Base-by-base conservation (phyloP, 1,140 invertebrate genomes). In the Saxidomus purpurata region DNA sequence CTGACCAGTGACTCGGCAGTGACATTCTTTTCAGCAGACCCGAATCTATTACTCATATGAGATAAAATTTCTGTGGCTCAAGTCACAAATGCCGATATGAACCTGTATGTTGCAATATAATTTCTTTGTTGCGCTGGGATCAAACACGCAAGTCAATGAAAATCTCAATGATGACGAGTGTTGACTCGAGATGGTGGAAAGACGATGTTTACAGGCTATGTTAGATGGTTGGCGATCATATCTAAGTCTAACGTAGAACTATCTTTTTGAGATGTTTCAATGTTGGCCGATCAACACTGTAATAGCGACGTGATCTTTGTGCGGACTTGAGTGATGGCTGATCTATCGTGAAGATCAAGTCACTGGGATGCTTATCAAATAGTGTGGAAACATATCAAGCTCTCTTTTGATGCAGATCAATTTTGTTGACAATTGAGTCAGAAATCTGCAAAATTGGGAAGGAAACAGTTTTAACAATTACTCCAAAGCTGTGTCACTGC, bases 371-470 rank as follows among this genome's bases (percentile, higher is more conserved):
- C 55, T 76, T 87, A 90, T 59, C 49, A 47, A 49, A 79, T 28
- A 80, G 55, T 79, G 74, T 61, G 36, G 76, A 61, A 81, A 80
- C 49, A 85, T 71, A 31, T 81, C 61, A 81, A 81, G 76, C 77
- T 79, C 82, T 81, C 47, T 34, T 79, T 59, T 59, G 76, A 85
- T 49, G 59, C 40, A 87, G 71, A 86, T 74, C 71, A 79, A 76
- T 17, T 77, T 38, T 40, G 71, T 52, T 77, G 59, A 69, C 80
- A 76, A 49, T 76, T 81, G 49, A 84, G 31, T 82, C 34, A 79
- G 49, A 76, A 31, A 67, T 88, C 80, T 89, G 71, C 25, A 81
- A 74, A 40, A 47, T 9, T n/a, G 55, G 85, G 25, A 83, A 89
- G 28, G 4, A 84, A 25, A 87, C 19, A 63, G n/a, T 28, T 63